Base-by-base conservation (phyloP, 2,797 vertebrate species). In the Channallabes apus region DNA sequence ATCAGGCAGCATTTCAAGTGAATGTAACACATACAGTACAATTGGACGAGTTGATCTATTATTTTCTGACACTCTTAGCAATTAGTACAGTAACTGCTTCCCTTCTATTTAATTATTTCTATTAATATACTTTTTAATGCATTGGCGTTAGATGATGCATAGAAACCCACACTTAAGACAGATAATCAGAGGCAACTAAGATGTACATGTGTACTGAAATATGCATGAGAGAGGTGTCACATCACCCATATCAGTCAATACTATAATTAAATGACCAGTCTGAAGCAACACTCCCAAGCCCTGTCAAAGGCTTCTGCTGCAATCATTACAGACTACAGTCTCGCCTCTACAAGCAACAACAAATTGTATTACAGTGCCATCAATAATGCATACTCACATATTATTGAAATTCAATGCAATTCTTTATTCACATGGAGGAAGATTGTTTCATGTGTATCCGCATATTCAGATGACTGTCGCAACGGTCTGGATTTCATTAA, bases 371-470 rank as follows among this genome's bases (percentile, higher is more conserved):
- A 84, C 85, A 82, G 80, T 54, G 69, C 83, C 83, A 89, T 90
- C 86, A 90, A 90, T 90, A 90, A 90, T 89, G 87, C 88, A 90
- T 87, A 82, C 77, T 80, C 85, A 69, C 80, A 88, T 87, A 89
- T 85, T 87, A 91, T 87, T 88, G 87, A 89, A 89, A 88, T 88
- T 77, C 89, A 87, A 87, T 90, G 82, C 83, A 51, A 62, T 85
- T 82, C 82, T 69, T 71, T 80, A 82, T 88, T 89, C 76, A 72
- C 65, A 88, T 72, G 68, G 71, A 78, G 85, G 80, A 78, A 86
- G 76, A 86, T 62, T 38, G 84, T 58, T 80, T 82, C 35, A 41
- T 59, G 75, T 61, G 65, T 82, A 84, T 73, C 85, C 20, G 41
- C 29, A 18, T 83, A 46, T 65, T 83, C 32, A 61, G 64, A 32